Conservation (phyloP, 2,888 invertebrate species). For the Leptopilina myrica region DNA sequence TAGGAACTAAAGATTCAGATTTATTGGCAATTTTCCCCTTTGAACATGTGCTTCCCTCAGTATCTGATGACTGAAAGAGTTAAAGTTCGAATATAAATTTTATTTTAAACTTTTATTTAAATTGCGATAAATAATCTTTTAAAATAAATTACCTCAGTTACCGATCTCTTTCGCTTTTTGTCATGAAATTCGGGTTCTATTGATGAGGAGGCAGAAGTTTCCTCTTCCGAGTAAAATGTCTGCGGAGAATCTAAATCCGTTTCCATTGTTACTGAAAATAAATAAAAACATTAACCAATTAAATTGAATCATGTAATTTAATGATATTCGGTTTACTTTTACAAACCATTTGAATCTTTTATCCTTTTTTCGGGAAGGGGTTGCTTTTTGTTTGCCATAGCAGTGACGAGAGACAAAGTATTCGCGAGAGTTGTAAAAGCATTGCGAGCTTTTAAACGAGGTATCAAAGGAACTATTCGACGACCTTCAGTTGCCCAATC, state of each 20-base stretch:
- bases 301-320: too few species aligned
- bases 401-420: conserved; percentile 83
- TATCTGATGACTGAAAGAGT: conserved; percentile 40
- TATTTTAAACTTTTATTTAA: background rate
- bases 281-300: too few species aligned
- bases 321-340: background rate
- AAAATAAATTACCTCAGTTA: conserved; percentile 40
- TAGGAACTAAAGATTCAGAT: conserved; percentile 7
- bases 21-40: conserved; percentile 8
- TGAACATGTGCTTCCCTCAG: conserved; percentile 24
- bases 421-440: conserved; percentile 90
- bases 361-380: conserved; percentile 78
- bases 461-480: conserved; percentile 88
- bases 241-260: conserved; percentile 25
- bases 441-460: conserved; percentile 90
- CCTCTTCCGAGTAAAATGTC: conserved; percentile 46
- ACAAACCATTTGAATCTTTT: conserved; percentile 61
- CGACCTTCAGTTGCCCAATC: conserved; percentile 94
- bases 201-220: conserved; percentile 32
- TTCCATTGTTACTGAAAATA: conserved; percentile 34
- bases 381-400: conserved; percentile 81
- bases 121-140: conserved; percentile 19
- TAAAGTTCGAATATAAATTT: background rate
- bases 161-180: conserved; percentile 50
- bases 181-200: conserved; percentile 43